Evolutionary conservation across 2,797 vertebrate genomes (phyloP).

Genomic region (Sebastes trivittatus): DNA sequence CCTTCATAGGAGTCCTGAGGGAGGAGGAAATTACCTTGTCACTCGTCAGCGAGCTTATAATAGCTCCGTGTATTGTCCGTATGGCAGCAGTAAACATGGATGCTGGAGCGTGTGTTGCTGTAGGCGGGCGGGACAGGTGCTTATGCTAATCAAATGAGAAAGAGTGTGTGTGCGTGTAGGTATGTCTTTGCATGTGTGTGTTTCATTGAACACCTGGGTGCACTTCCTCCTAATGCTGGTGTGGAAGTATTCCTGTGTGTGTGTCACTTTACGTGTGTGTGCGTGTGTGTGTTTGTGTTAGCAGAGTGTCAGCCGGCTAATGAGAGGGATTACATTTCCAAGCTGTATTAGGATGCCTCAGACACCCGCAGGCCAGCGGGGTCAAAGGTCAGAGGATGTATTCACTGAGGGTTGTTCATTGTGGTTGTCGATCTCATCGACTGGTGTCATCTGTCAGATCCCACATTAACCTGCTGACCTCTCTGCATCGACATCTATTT

Average conservation of each 20-base stretch:
- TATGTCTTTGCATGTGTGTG: not conserved
- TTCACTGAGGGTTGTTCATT: slow-evolving; percentile 11
- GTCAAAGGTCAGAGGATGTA: slow-evolving; percentile 34
- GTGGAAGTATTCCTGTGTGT: not conserved
- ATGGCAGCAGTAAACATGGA: slow-evolving; percentile 52
- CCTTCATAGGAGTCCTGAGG: slow-evolving; percentile 41
- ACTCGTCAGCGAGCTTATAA: slow-evolving; percentile 34
- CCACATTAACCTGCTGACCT: slow-evolving; percentile 34
- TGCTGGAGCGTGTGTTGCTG: slow-evolving; percentile 23
- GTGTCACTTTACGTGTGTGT: not conserved
- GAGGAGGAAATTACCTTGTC: slow-evolving; percentile 53
- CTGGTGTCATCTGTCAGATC: not conserved
- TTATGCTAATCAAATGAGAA: slow-evolving; percentile 31
- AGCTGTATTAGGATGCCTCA: not conserved
- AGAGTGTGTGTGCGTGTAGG: not conserved
- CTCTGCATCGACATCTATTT: not conserved
- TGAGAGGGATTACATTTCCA: slow-evolving; percentile 3
- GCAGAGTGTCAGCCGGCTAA: not conserved
- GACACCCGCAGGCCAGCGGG: not conserved
- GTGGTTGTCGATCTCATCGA: slow-evolving; percentile 13
- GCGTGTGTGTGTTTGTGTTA: not conserved
- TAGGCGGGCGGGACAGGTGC: slow-evolving; percentile 42
- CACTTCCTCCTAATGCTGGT: not conserved
- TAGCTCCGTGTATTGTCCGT: slow-evolving; percentile 28
- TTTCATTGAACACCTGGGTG: slow-evolving; percentile 13